phyloP scores from a whole-genome alignment of 2,888 invertebrate genomes.

The Diaperis boleti region DNA sequence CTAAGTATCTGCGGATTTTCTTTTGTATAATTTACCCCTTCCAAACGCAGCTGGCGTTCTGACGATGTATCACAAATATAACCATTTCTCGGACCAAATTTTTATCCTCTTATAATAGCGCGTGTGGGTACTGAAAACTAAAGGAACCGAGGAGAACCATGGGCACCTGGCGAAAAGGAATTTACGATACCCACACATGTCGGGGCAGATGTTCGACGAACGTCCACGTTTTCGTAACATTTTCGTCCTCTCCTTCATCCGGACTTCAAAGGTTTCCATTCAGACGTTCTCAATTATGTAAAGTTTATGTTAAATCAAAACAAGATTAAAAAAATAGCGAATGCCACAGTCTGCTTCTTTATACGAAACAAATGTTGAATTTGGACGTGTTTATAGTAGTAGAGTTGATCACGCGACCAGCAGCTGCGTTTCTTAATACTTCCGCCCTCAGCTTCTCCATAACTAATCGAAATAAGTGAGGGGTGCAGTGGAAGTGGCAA shows the following conservation, averaged over 20 bases:
- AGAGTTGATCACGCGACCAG: conserved; percentile 48
- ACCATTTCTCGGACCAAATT: conserved; percentile 4
- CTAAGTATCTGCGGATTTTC: neutral
- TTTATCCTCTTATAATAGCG: neutral
- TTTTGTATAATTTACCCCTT: neutral
- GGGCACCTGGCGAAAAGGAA: conserved; percentile 56
- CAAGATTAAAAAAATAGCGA: neutral
- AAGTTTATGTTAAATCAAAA: conserved; percentile 24
- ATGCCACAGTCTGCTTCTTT: conserved; percentile 1
- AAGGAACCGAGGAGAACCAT: conserved; percentile 32
- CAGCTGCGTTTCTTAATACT: conserved; percentile 43
- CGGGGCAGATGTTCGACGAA: conserved; percentile 55
- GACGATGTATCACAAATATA: conserved; percentile 11
- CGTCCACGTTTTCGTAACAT: conserved; percentile 37
- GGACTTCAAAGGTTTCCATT: conserved; percentile 16
- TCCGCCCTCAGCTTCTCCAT: conserved; percentile 25
- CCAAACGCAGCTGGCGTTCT: neutral
- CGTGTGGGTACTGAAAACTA: neutral
- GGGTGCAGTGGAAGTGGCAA: too few species aligned
- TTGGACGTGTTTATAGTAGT: conserved; percentile 29
- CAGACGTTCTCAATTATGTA: conserved; percentile 6
- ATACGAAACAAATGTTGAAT: conserved; percentile 20
- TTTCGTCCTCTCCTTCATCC: conserved; percentile 26
- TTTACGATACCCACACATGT: conserved; percentile 53
- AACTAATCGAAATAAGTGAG: conserved; percentile 11